Evolutionary conservation across 2,113 vertebrate species (phyloP).

Genomic region (Nycticryphes semicollaris): DNA sequence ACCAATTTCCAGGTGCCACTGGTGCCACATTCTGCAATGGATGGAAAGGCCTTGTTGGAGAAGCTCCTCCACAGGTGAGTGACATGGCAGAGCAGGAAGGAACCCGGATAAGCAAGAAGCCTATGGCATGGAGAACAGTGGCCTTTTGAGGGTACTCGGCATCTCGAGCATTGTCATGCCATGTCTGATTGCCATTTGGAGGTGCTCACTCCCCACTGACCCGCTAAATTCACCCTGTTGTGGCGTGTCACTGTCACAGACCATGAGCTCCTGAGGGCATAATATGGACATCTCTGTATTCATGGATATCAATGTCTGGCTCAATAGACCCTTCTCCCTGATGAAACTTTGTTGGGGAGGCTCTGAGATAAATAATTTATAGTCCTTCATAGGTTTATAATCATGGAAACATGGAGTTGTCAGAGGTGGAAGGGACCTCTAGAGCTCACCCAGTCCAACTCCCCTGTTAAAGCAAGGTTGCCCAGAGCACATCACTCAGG

Average conservation of each 20-base stretch:
- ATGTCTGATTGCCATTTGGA: accelerated
- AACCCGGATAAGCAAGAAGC: not conserved
- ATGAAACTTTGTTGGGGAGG: not conserved
- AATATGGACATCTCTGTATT: not conserved
- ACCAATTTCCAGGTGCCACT: not conserved
- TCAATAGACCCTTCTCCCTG: not conserved
- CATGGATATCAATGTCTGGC: not conserved
- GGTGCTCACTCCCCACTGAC: not conserved
- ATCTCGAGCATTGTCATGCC: accelerated
- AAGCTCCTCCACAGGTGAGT: not conserved
- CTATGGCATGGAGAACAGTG: accelerated
- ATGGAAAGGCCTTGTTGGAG: not conserved
- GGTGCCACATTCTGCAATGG: not conserved
- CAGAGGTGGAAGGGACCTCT: too few relatives aligned
- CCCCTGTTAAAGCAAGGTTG: too few relatives aligned
- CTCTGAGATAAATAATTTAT: not conserved
- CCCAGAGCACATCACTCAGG: too few relatives aligned
- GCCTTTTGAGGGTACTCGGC: not conserved
- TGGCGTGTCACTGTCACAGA: not conserved
- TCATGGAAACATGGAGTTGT: too few relatives aligned
- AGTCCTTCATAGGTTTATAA: not conserved
- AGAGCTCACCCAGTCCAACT: too few relatives aligned
- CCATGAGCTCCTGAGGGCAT: accelerated
- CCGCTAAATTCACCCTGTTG: not conserved
- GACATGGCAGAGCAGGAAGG: not conserved